Conservation (phyloP, 2,797 vertebrate genomes). For the Rhinoraja longicauda region DNA sequence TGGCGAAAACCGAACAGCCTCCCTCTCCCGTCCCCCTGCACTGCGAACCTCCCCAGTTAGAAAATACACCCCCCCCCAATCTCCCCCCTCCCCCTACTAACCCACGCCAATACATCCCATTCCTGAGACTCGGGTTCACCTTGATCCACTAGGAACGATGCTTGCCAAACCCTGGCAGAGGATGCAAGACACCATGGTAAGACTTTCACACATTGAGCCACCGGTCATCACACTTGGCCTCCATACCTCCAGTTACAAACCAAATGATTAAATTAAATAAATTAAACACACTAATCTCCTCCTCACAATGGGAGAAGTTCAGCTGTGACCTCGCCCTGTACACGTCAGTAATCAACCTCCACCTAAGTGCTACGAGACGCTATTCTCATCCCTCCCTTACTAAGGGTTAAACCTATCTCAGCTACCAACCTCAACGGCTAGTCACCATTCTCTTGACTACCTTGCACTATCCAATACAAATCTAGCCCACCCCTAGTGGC, state of each 20-base stretch:
- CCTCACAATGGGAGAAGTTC: neutral
- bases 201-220: neutral
- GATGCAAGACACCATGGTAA: neutral
- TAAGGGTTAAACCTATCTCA: neutral
- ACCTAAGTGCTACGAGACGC: neutral
- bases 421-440: neutral
- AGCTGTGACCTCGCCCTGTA: conserved; percentile 16
- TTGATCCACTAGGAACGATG: neutral
- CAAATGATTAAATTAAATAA: conserved; percentile 12
- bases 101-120: neutral
- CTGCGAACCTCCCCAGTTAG: neutral
- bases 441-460: neutral
- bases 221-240: neutral
- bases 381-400: neutral
- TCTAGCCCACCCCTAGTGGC: neutral
- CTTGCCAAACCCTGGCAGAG: neutral
- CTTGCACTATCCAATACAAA: neutral
- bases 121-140: neutral
- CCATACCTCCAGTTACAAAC: neutral
- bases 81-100: neutral
- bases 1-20: neutral
- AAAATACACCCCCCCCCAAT: neutral
- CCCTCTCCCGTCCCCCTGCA: neutral
- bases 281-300: conserved; percentile 18
- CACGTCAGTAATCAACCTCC: neutral